phyloP scores from a whole-genome alignment of 2,797 vertebrate species.

The Myotis myotis region DNA sequence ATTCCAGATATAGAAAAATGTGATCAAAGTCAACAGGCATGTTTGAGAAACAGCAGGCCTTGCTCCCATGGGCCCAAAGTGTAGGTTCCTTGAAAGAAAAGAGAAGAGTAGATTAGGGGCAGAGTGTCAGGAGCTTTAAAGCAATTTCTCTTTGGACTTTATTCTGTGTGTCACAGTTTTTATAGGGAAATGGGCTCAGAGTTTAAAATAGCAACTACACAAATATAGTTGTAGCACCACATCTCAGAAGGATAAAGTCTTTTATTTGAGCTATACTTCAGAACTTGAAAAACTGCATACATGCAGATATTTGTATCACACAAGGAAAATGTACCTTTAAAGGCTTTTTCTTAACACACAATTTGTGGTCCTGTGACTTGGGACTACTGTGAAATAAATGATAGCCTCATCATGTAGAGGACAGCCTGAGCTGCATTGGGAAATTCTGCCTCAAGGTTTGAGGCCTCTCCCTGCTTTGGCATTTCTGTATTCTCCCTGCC shows the following conservation, averaged over 20 bases:
- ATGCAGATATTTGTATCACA: not conserved
- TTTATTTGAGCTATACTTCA: slow-evolving; percentile 20
- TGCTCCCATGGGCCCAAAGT: not conserved
- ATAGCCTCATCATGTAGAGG: not conserved
- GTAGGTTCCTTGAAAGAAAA: not conserved
- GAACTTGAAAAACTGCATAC: not conserved
- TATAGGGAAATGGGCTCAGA: not conserved
- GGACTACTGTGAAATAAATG: not conserved
- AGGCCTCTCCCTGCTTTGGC: not conserved
- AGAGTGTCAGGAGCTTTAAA: not conserved
- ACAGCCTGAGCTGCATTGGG: not conserved
- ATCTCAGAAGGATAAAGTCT: slow-evolving; percentile 26
- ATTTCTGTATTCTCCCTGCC: not conserved
- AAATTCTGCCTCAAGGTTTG: not conserved
- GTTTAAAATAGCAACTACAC: slow-evolving; percentile 30
- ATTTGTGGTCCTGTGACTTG: not conserved
- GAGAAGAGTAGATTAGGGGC: not conserved
- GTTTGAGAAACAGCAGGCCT: slow-evolving; percentile 44
- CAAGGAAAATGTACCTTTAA: not conserved
- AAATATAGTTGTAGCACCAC: not conserved
- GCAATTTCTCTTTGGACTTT: slow-evolving; percentile 33
- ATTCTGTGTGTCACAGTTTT: slow-evolving; percentile 29
- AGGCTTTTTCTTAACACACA: not conserved
- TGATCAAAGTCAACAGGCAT: slow-evolving; percentile 10
- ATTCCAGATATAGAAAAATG: not conserved